Base-by-base conservation (phyloP, 2,113 vertebrate genomes). In the Oryzias celebensis region DNA sequence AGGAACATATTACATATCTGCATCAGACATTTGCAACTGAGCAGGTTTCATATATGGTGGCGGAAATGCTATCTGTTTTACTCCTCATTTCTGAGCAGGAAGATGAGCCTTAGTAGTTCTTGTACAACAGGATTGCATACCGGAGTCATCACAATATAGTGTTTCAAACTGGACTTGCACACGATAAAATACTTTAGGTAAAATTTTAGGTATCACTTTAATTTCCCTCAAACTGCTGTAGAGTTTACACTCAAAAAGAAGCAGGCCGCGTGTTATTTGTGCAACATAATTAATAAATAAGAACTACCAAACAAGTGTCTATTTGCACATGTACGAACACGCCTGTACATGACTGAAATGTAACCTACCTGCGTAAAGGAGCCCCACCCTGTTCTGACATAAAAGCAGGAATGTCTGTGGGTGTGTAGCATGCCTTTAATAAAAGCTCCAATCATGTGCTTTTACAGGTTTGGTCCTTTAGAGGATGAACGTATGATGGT, bases 341-440 rank as follows among this genome's bases (percentile, higher is more conserved):
- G 76, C 69, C 36, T 59, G 7, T 68, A 55, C 74, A 68, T 56
- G 75, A 68, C 43, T 53, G 52, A 76, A 75, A 75, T 62, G 48
- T 65, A 22, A 53, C 54, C 64, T 28, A 60, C 62, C 47, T 61
- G 47, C 48, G 62, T 24, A 17, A 80, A 57, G 50, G 23, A 78
- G 50, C 60, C 52, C 20, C 57, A 22, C 77, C 69, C 59, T 17
- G 31, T 14, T n/a, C 55, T 1, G 49, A 68, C 22, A 23, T 59
- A 65, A 56, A 48, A 66, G 48, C 52, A 46, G 17, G 6, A 54
- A 65, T 26, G 23, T 64, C 51, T 45, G 3, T 63, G 53, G 75
- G 61, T 63, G 69, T 74, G 77, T 55, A 57, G 36, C 50, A 18
- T 65, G 20, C 54, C 14, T 84, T 75, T 59, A 24, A 54, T 76